Percentiles rank a stretch among this genome's conserved stretches.
These are phyloP conservation scores for Hylyphantes graminicola DNA, from an alignment of 1,140 invertebrate species.

Conservation along the genomic window DNA sequence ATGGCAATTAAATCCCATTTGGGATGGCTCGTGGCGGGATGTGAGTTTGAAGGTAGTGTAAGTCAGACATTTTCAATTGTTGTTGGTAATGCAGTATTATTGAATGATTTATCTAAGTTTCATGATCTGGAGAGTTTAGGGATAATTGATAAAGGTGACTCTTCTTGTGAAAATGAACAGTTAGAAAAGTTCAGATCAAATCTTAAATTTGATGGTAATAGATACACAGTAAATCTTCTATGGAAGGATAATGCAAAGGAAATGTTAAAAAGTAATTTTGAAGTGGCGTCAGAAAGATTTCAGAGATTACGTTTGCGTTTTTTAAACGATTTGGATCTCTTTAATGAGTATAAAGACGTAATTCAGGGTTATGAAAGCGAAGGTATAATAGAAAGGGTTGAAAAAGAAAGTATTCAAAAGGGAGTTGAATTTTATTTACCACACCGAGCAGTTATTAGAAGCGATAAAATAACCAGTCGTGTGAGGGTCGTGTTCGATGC, in stretches of 20 bases:
- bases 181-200: neutral
- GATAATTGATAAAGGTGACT: neutral
- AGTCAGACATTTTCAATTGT: neutral
- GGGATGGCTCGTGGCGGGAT: conserved; percentile 5
- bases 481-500: neutral
- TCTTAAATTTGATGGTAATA: neutral
- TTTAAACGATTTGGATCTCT: neutral
- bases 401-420: neutral
- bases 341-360: neutral
- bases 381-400: neutral
- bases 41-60: neutral
- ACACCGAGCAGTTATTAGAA: neutral
- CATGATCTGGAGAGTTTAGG: neutral
- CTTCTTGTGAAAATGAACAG: too few species aligned
- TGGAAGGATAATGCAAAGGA: neutral
- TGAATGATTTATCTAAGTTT: conserved; percentile 8
- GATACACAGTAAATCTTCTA: neutral
- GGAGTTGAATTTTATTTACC: neutral
- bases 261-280: conserved; percentile 1
- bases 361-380: neutral
- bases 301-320: neutral
- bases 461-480: neutral
- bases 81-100: neutral
- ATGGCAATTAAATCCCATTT: neutral
- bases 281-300: neutral